Evolutionary conservation across 2,113 vertebrate genomes (phyloP).

Genomic region (Otis tarda): DNA sequence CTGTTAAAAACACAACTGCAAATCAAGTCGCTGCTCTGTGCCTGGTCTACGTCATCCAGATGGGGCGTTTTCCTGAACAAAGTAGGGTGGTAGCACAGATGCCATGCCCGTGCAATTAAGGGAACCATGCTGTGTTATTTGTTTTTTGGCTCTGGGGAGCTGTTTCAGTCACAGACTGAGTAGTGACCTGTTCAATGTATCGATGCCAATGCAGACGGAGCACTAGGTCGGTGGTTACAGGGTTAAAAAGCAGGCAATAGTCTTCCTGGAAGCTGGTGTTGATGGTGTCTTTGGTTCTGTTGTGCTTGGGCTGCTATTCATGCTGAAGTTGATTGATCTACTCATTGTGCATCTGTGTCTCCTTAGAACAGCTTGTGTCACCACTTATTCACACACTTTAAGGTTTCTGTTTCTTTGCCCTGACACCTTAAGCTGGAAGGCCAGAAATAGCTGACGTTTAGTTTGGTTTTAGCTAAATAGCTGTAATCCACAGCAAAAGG

Average conservation of each 20-base stretch:
- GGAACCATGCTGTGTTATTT: background rate
- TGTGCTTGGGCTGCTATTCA: background rate
- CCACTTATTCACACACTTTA: background rate
- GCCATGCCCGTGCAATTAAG: background rate
- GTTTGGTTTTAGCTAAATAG: background rate
- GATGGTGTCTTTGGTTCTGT: background rate
- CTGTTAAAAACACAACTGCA: conserved; percentile 27
- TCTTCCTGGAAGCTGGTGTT: background rate
- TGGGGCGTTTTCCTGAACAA: background rate
- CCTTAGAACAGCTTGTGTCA: background rate
- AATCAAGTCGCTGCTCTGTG: conserved; percentile 19
- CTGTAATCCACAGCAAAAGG: background rate
- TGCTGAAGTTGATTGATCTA: background rate
- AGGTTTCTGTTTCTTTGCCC: background rate
- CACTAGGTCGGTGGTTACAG: background rate
- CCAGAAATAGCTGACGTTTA: background rate
- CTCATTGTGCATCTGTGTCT: background rate
- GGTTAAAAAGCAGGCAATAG: background rate
- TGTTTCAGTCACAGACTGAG: background rate
- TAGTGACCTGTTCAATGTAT: background rate
- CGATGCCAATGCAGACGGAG: background rate
- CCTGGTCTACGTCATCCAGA: background rate
- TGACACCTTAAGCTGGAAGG: background rate
- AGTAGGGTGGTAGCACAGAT: background rate
- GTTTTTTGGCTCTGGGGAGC: background rate